These are phyloP conservation scores for Aplocera efformata DNA, from an alignment of 2,888 invertebrate species.

Conservation along the genomic window DNA sequence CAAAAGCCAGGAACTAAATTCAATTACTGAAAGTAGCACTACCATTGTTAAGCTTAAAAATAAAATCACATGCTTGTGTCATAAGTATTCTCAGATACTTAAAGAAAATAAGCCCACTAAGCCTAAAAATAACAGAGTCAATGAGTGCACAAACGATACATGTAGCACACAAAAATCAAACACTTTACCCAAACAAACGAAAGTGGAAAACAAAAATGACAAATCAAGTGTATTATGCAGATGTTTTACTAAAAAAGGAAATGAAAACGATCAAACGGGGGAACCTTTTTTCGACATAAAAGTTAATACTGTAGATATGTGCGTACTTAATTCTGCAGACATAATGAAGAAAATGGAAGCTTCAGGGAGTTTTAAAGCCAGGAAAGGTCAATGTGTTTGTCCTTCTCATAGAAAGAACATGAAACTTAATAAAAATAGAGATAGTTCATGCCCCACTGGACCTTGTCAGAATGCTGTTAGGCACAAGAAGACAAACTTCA, in stretches of 20 bases:
- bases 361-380: no score
- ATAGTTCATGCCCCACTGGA: not conserved
- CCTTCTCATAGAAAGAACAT: conserved; percentile 23
- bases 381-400: conserved; percentile 32
- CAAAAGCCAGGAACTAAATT: conserved; percentile 12
- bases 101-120: not conserved
- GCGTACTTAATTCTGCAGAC: no score
- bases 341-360: no score
- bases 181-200: conserved; percentile 21
- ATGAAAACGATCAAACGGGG: not conserved
- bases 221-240: no score
- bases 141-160: not conserved
- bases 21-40: conserved; percentile 11
- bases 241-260: no score
- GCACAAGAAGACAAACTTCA: conserved; percentile 29
- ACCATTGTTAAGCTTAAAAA: conserved; percentile 21
- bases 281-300: conserved; percentile 35
- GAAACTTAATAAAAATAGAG: not conserved
- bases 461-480: conserved; percentile 16
- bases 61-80: conserved; percentile 21
- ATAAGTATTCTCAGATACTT: conserved; percentile 27
- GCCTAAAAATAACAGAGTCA: no score
- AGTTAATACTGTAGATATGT: conserved; percentile 33
- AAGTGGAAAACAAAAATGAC: conserved; percentile 24
- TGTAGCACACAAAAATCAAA: not conserved